Evolutionary conservation across 2,888 invertebrate genomes (phyloP).

Genomic region (Scaptomyza flava): DNA sequence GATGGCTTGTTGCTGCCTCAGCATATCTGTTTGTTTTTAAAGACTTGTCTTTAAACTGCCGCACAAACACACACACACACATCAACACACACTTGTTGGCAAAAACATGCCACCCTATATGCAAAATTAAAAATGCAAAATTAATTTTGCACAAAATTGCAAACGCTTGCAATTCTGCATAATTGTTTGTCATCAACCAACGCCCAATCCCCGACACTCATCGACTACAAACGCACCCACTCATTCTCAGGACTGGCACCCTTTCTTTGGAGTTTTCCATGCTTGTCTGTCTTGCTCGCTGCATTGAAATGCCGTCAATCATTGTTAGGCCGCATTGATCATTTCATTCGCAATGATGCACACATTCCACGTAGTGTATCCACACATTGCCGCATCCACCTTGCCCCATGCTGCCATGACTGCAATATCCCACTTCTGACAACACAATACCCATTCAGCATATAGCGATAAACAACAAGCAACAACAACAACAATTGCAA

Average conservation of each 20-base stretch:
- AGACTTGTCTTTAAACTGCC: slow-evolving; percentile 56
- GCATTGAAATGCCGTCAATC: slow-evolving; percentile 75
- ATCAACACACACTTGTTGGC: not conserved
- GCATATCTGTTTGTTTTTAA: slow-evolving; percentile 29
- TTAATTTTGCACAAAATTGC: slow-evolving; percentile 79
- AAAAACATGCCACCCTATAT: slow-evolving; percentile 10
- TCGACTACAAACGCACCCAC: not conserved
- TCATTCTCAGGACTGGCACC: not conserved
- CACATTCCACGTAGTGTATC: slow-evolving; percentile 33
- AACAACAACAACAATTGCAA: slow-evolving; percentile 21
- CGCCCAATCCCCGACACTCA: not conserved
- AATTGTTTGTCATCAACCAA: slow-evolving; percentile 79
- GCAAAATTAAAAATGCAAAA: slow-evolving; percentile 80
- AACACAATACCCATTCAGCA: slow-evolving; percentile 65
- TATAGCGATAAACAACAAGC: slow-evolving; percentile 15
- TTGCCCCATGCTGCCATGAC: slow-evolving; percentile 61
- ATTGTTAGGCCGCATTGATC: slow-evolving; percentile 75
- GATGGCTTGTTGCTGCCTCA: slow-evolving; percentile 23
- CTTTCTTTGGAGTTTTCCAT: not conserved
- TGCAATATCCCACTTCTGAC: slow-evolving; percentile 62
- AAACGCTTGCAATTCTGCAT: slow-evolving; percentile 82
- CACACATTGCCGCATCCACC: slow-evolving; percentile 28
- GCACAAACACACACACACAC: slow-evolving; percentile 13
- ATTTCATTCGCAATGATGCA: slow-evolving; percentile 60
- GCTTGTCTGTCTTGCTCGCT: not conserved